phyloP scores from a whole-genome alignment of 2,113 vertebrate genomes.

The Rallus limicola region DNA sequence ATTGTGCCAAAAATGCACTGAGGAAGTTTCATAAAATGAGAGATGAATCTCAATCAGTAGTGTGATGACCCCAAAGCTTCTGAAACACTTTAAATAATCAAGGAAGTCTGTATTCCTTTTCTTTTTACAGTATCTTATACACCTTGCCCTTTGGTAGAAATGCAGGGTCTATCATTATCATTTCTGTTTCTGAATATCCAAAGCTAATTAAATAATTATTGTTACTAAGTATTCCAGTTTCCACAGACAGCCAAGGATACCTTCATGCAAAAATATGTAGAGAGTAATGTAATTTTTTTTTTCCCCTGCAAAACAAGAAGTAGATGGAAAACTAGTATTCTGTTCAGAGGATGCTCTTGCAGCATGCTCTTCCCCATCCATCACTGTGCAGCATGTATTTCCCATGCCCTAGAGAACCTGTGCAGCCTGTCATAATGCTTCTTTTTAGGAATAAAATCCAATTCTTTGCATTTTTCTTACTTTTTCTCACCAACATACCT shows the following conservation, averaged over 20 bases:
- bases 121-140: not conserved
- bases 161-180: not conserved
- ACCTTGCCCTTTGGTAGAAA: not conserved
- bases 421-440: not conserved
- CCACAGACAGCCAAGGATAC: not conserved
- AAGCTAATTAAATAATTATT: constrained; percentile 37
- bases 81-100: constrained; percentile 40
- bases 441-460: not conserved
- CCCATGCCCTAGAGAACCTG: not conserved
- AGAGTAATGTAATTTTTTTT: not conserved
- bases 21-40: constrained; percentile 27
- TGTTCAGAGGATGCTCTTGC: not conserved
- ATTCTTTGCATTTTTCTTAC: not conserved
- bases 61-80: constrained; percentile 13
- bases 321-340: not conserved
- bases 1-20: not conserved
- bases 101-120: not conserved
- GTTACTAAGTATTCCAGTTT: constrained; percentile 38
- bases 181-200: constrained; percentile 36
- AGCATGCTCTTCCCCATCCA: not conserved
- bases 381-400: not conserved
- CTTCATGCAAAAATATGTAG: not conserved
- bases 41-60: not conserved
- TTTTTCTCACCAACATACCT: not conserved
- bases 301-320: not conserved